Percentiles rank a stretch among this genome's conserved stretches.
These are phyloP conservation scores for Artemia sinica DNA, from an alignment of 2,888 invertebrate genomes.

Conservation along the genomic window DNA sequence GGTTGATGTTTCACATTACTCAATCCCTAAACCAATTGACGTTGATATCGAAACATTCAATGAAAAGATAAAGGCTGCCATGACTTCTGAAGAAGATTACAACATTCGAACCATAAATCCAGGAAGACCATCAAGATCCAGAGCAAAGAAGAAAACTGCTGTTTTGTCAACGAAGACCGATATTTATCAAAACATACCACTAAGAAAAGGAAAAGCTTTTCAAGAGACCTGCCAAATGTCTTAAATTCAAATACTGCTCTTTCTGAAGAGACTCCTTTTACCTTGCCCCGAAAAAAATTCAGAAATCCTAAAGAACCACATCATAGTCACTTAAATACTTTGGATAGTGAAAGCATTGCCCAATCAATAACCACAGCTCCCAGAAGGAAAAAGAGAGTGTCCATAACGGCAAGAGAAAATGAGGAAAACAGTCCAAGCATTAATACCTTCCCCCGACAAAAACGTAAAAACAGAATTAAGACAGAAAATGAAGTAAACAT, in stretches of 20 bases:
- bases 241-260: neutral
- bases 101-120: slow-evolving; percentile 14
- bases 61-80: neutral
- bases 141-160: slow-evolving; percentile 16
- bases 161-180: neutral
- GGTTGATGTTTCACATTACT: neutral
- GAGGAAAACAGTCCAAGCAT: neutral
- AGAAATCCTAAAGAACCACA: neutral
- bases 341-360: neutral
- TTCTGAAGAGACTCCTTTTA: neutral
- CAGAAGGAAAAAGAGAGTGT: neutral
- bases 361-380: neutral
- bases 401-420: neutral
- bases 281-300: neutral
- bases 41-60: neutral
- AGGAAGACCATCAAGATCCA: slow-evolving; percentile 19
- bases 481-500: no score
- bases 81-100: neutral
- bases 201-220: slow-evolving; percentile 10
- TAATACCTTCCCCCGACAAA: neutral
- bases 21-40: neutral
- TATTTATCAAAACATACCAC: neutral
- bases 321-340: neutral
- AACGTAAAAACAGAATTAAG: neutral
- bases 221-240: slow-evolving; percentile 8